Conservation (phyloP, 2,888 invertebrate genomes). For the Griposia aprilina region DNA sequence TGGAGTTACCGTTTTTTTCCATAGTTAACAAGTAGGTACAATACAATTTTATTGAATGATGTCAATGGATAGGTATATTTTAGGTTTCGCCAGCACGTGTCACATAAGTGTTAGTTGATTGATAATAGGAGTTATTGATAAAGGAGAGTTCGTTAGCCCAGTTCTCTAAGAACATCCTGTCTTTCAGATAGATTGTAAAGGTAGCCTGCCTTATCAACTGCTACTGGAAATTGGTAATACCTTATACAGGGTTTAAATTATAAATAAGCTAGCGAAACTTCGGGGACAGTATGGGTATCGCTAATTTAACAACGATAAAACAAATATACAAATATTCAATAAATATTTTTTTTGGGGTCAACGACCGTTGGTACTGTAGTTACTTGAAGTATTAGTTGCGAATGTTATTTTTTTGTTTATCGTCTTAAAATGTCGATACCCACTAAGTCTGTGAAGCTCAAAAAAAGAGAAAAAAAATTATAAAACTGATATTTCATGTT, state of each 20-base stretch:
- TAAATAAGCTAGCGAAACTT: neutral
- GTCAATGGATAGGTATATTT: slow-evolving; percentile 2
- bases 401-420: neutral
- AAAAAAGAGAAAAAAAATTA: too few relatives aligned
- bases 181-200: neutral
- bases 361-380: neutral
- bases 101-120: slow-evolving; percentile 11
- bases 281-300: neutral
- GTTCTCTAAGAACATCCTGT: slow-evolving; percentile 23
- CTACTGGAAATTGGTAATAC: neutral
- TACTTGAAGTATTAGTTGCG: neutral
- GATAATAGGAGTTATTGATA: slow-evolving; percentile 43
- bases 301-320: neutral
- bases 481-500: too few relatives aligned
- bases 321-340: neutral
- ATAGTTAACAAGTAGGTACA: neutral
- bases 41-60: neutral
- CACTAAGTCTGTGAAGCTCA: too few relatives aligned
- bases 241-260: neutral
- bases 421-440: neutral
- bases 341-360: neutral
- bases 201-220: neutral
- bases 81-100: slow-evolving; percentile 6
- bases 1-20: neutral
- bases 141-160: slow-evolving; percentile 37